phyloP scores from a whole-genome alignment of 2,797 vertebrate genomes.

The Rostrhamus sociabilis region DNA sequence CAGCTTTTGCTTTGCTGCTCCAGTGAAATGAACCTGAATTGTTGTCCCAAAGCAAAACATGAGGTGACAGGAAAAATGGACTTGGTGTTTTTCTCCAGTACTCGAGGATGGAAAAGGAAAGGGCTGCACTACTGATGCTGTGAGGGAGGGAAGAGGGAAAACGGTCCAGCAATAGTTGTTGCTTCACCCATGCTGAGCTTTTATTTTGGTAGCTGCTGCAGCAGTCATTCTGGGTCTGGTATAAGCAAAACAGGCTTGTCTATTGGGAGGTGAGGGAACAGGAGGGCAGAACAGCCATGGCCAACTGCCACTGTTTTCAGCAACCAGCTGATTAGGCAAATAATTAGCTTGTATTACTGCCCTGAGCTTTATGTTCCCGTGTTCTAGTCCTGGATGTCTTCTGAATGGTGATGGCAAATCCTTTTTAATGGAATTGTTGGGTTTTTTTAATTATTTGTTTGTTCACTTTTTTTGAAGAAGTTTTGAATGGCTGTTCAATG shows the following conservation, averaged over 20 bases:
- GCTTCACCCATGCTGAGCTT: background rate
- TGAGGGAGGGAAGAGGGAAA: background rate
- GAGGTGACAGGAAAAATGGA: background rate
- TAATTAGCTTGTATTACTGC: background rate
- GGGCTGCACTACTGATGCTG: background rate
- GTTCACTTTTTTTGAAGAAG: background rate
- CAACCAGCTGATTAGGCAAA: background rate
- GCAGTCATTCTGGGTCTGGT: background rate
- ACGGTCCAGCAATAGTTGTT: background rate
- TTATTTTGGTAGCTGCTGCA: background rate
- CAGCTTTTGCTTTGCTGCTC: background rate
- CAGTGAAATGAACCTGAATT: background rate
- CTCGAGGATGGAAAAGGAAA: background rate
- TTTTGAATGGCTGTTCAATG: background rate
- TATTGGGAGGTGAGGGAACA: background rate
- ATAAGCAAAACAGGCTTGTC: background rate
- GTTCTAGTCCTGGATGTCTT: background rate
- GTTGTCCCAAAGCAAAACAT: background rate
- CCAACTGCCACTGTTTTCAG: background rate
- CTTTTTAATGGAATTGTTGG: background rate
- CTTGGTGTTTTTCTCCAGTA: background rate
- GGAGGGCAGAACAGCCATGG: fast-evolving
- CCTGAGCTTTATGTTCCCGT: background rate
- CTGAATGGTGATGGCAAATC: background rate
- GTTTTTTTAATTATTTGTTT: background rate